Conservation (phyloP, 2,113 vertebrate species). For the Actinemys pallida region DNA sequence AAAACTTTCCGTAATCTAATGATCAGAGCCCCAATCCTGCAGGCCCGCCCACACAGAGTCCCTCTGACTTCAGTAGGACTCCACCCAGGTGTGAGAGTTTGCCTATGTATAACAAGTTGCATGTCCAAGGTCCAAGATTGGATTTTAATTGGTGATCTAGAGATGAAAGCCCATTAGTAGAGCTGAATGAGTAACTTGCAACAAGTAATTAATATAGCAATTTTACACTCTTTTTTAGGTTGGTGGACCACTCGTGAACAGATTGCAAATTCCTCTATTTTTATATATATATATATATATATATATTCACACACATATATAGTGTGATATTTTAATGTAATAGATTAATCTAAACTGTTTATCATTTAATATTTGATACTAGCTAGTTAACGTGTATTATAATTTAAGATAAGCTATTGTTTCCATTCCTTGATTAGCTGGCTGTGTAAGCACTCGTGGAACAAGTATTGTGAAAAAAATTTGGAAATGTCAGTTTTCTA, state of each 20-base stretch:
- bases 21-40: accelerated
- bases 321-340: not conserved
- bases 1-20: not conserved
- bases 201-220: not conserved
- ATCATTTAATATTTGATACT: not conserved
- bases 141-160: accelerated
- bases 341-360: not conserved
- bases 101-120: accelerated
- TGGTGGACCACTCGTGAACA: not conserved
- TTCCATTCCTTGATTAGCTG: not conserved
- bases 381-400: not conserved
- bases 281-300: not conserved
- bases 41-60: accelerated
- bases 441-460: not conserved
- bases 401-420: not conserved
- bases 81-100: not conserved
- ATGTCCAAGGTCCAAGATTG: accelerated
- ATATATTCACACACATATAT: too few relatives aligned
- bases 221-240: not conserved
- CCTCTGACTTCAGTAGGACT: not conserved
- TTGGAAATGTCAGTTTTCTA: not conserved
- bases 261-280: not conserved
- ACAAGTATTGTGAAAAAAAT: not conserved
- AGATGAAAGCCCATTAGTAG: not conserved
- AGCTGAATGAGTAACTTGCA: not conserved